Percentiles rank a stretch among this genome's conserved stretches.
These are phyloP conservation scores for Galaxea fascicularis DNA, from an alignment of 92 coral and sea anemone species.

Conservation along the genomic window DNA sequence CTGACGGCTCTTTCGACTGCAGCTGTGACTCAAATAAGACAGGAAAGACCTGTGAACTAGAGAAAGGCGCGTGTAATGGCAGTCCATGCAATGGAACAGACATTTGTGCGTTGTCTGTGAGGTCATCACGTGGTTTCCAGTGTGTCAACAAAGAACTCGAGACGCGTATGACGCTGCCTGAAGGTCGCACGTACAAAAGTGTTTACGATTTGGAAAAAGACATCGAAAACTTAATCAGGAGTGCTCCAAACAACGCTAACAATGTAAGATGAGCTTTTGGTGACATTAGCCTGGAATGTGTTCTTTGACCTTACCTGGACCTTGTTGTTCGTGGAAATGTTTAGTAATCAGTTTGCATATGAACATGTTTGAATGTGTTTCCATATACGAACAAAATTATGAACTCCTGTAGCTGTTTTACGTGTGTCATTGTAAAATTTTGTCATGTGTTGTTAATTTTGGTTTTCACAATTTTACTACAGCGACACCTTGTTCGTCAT, in stretches of 20 bases:
- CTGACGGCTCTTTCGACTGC: constrained; percentile 76
- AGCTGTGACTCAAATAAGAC: constrained; percentile 58
- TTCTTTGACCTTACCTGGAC: background rate
- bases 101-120: constrained; percentile 72
- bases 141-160: constrained; percentile 55
- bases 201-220: constrained; percentile 70
- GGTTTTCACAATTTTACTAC: too few relatives aligned
- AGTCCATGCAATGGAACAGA: constrained; percentile 58
- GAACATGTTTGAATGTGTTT: too few relatives aligned
- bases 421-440: too few relatives aligned
- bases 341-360: too few relatives aligned
- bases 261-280: constrained; percentile 48
- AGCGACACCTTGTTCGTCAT: too few relatives aligned
- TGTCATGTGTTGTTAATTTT: too few relatives aligned
- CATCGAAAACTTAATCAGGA: constrained; percentile 70
- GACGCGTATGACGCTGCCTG: constrained; percentile 58
- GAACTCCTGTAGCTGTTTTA: too few relatives aligned
- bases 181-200: constrained; percentile 16
- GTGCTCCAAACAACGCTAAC: constrained; percentile 63
- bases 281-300: background rate
- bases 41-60: constrained; percentile 80
- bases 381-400: too few relatives aligned
- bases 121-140: constrained; percentile 49
- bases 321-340: too few relatives aligned
- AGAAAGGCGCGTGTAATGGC: constrained; percentile 54